Evolutionary conservation across 2,888 invertebrate genomes (phyloP).

Genomic region (Calliphora vomitoria): DNA sequence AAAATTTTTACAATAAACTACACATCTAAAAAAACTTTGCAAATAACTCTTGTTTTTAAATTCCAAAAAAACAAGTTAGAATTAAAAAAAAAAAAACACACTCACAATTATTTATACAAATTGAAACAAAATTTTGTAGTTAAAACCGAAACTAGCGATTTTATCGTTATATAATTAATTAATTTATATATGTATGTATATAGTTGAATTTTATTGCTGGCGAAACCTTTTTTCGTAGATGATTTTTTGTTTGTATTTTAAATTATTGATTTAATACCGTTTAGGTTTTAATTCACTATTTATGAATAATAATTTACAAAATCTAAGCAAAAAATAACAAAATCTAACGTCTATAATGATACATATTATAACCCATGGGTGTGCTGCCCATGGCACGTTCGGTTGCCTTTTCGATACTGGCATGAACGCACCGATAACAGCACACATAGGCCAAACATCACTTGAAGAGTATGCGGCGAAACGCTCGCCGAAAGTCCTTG

Average conservation of each 20-base stretch:
- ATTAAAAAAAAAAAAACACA: neutral
- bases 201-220: constrained; percentile 40
- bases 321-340: constrained; percentile 77
- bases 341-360: constrained; percentile 84
- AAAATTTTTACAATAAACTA: constrained; percentile 9
- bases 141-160: neutral
- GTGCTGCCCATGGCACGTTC: constrained; percentile 85
- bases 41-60: constrained; percentile 18
- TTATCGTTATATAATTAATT: constrained; percentile 11
- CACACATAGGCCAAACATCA: constrained; percentile 95
- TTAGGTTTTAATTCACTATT: neutral
- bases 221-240: constrained; percentile 35
- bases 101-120: neutral
- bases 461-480: constrained; percentile 97
- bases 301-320: constrained; percentile 41
- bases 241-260: neutral
- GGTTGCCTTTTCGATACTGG: constrained; percentile 85
- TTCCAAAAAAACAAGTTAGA: neutral
- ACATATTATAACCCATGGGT: constrained; percentile 84
- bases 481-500: constrained; percentile 98
- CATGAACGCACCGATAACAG: constrained; percentile 90
- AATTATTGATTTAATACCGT: neutral
- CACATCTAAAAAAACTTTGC: constrained; percentile 22
- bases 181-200: neutral
- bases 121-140: constrained; percentile 8